Evolutionary conservation across 1,140 invertebrate genomes (phyloP), one percentile per base, ranked within the genome.

Genomic region (Scaptomyza hsui): DNA sequence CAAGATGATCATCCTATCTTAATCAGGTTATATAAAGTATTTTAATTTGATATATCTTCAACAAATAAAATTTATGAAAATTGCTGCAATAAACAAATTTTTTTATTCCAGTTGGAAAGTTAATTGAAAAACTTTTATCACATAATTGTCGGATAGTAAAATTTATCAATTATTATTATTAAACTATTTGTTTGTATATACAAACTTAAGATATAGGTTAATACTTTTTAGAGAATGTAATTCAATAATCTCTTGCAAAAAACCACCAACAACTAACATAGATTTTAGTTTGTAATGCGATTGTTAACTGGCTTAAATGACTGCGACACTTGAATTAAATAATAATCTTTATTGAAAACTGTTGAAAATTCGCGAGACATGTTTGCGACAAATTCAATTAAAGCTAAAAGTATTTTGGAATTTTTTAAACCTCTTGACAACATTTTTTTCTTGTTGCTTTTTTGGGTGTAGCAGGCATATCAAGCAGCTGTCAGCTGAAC

Each of bases 301-400:
- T 26, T 48, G 12, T 48, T 48, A 37, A n/a, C 32, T 4, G n/a
- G 32, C 12, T 37, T 29, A 9, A 29, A 29, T 29, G 26, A 10
- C 26, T 9, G 2, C 32, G 12, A n/a, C n/a, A 4, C 3, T 26
- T n/a, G 4, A 26, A 24, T 21, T 48, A 48, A 48, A 24, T 26
- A 44, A 16, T 47, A 61, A 52, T 45, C 48, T 21, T 21, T 53
- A 69, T 53, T 53, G 59, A 63, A 63, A 48, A 63, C 15, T 45
- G 57, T 55, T 63, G 59, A 48, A 55, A 70, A 55, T 63, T 18
- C 7, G 16, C 24, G 53, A 37, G 18, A 56, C 26, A 49, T 71
- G 44, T 71, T 70, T 64, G 67, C 35, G 60, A 64, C 60, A 56
- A 64, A 56, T 71, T 64, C 19, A 71, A 71, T 71, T 49, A 64